These are phyloP conservation scores for Orthosia gothica DNA, from an alignment of 2,888 invertebrate genomes.

Conservation along the genomic window DNA sequence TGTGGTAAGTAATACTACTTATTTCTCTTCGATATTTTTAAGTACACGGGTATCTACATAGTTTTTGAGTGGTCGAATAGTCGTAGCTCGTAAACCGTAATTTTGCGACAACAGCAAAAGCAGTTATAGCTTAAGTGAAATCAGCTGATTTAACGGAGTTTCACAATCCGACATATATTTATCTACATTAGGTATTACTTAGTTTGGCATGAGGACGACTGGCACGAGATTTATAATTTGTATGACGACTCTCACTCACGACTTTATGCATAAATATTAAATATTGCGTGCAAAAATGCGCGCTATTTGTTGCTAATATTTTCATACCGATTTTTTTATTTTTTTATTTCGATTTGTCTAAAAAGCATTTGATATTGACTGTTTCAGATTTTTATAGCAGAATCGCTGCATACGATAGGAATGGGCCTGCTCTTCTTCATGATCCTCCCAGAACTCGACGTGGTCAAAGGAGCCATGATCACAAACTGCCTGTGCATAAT, in stretches of 20 bases:
- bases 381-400: conserved; percentile 94
- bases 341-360: neutral
- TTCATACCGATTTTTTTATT: conserved; percentile 10
- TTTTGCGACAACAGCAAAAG: no score
- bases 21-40: neutral
- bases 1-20: conserved; percentile 82
- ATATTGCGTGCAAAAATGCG: conserved; percentile 21
- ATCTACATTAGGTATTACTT: neutral
- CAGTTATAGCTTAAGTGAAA: no score
- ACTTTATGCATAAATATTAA: conserved; percentile 19
- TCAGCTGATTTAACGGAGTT: no score
- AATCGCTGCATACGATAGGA: conserved; percentile 97
- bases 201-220: neutral
- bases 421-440: conserved; percentile 96
- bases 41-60: neutral
- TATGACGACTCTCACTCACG: conserved; percentile 21
- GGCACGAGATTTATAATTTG: conserved; percentile 14
- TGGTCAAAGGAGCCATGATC: conserved; percentile 98
- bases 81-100: no score
- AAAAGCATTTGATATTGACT: neutral
- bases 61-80: no score
- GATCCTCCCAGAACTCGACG: conserved; percentile 97
- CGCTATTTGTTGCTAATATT: conserved; percentile 12
- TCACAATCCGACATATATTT: neutral
- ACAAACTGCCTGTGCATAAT: conserved; percentile 98